Base-by-base conservation (phyloP, 2,113 vertebrate genomes). In the Bombycilla garrulus region DNA sequence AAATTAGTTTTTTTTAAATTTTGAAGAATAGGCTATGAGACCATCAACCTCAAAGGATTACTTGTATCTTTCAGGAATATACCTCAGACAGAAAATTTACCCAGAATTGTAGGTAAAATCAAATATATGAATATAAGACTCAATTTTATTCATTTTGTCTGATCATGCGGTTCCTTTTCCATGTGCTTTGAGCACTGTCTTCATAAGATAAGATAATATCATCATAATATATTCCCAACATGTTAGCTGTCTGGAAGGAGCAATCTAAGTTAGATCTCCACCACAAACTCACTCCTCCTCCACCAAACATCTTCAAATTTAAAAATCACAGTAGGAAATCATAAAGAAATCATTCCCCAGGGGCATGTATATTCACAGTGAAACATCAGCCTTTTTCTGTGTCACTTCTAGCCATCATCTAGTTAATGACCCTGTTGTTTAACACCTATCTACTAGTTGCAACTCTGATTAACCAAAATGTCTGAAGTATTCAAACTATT, bases 311-410 rank as follows among this genome's bases (percentile, higher is more conserved):
- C 56, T 83, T 86, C 44, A 88, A 56, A 90, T 64, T 78, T 88
- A 94, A 90, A 92, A 92, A 70, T 88, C 86, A 88, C 74, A 90
- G 71, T 7, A 48, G 23, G 64, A 90, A 92, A 90, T 73, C 38
- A 67, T 40, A 33, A 80, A 82, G 62, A 66, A 96, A 83, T 86
- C 29, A 33, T 65, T 93, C 62, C 73, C 50, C 15, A 29, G 78
- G 42, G 84, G 84, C 33, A 82, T n/a, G 9, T 47, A 40, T 62
- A 85, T 26, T 76, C 70, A 71, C 53, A 92, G 31, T 42, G 77
- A 83, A 93, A 64, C 31, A 53, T n/a, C 56, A 62, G 21, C 51
- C n/a, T 86, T 82, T 54, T 38, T 82, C 23, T 60, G 17, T 57
- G 38, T 60, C 60, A 78, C 56, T 88, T 66, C 60, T 81, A 74